Base-by-base conservation (phyloP, 2,888 invertebrate genomes). In the Lasioglossum villosulum region DNA sequence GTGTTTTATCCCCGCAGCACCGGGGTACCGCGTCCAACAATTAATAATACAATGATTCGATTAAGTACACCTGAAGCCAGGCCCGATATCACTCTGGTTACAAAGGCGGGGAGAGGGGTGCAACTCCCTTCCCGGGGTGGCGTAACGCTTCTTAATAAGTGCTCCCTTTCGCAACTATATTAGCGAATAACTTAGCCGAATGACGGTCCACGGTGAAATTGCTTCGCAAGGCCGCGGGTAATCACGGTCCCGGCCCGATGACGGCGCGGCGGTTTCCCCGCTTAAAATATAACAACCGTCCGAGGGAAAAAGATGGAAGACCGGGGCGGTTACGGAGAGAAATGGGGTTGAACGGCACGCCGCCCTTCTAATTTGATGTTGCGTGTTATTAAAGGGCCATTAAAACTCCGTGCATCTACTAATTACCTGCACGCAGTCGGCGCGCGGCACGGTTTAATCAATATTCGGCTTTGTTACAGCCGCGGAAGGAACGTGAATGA, bases 371-470 rank as follows among this genome's bases (percentile, higher is more conserved):
- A 92, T 94, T 94, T 89, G 91, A 92, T 92, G 93, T 94, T 94
- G 93, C 94, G 92, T 94, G 94, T 93, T 93, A 93, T 93, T 94
- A 93, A 93, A 93, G 93, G 91, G 89, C 92, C 93, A 94, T 94
- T 94, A 94, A 93, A 93, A 94, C 92, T 92, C 91, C 90, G 90
- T 92, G 91, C 93, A 92, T 93, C 94, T 92, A 93, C 93, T 94
- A 94, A 94, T 94, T 93, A 93, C 90, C 90, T 89, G 92, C 93
- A 93, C 93, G 94, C 92, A 92, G 93, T 87, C 87, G 86, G 83
- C 87, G 84, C 83, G 88, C 88, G 77, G 86, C 79, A 86, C 78
- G 88, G 90, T 93, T 93, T 93, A 93, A 93, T 93, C 93, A 90
- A 93, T 93, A 94, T 91, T 92, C 91, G 75, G 88, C 86, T 89